Conservation (phyloP, 2,113 vertebrate genomes). For the Etia nguti region DNA sequence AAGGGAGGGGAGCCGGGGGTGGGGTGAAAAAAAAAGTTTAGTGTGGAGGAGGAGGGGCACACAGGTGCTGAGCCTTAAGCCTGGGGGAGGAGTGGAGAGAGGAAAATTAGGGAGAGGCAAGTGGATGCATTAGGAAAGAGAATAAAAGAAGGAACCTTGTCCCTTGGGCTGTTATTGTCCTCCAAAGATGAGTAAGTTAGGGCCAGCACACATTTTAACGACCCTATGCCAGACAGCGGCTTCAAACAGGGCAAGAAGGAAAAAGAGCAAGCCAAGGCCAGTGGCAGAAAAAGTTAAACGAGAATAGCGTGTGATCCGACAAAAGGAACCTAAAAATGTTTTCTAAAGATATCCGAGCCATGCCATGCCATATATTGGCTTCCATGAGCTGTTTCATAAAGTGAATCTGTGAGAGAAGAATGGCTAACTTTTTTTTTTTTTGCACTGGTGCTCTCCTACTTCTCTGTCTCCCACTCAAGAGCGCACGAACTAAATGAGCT, state of each 20-base stretch:
- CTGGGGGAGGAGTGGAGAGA: constrained; percentile 30
- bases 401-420: neutral
- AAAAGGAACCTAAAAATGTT: constrained; percentile 17
- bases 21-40: constrained; percentile 8
- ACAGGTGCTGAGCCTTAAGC: constrained; percentile 63
- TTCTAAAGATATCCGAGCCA: neutral
- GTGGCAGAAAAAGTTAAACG: neutral
- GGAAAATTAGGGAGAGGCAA: constrained; percentile 22
- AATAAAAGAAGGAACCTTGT: neutral
- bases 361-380: neutral
- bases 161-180: constrained; percentile 16
- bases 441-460: neutral
- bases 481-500: constrained; percentile 35
- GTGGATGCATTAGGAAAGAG: constrained; percentile 15
- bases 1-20: constrained; percentile 12
- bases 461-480: neutral
- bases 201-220: constrained; percentile 14
- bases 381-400: neutral
- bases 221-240: constrained; percentile 21
- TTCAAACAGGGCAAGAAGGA: constrained; percentile 3
- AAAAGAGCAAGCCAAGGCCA: neutral
- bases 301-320: constrained; percentile 22
- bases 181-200: constrained; percentile 8
- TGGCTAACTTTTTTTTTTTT: neutral
- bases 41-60: constrained; percentile 30